Conservation (phyloP, 2,797 vertebrate species). For the Halcyon badia region DNA sequence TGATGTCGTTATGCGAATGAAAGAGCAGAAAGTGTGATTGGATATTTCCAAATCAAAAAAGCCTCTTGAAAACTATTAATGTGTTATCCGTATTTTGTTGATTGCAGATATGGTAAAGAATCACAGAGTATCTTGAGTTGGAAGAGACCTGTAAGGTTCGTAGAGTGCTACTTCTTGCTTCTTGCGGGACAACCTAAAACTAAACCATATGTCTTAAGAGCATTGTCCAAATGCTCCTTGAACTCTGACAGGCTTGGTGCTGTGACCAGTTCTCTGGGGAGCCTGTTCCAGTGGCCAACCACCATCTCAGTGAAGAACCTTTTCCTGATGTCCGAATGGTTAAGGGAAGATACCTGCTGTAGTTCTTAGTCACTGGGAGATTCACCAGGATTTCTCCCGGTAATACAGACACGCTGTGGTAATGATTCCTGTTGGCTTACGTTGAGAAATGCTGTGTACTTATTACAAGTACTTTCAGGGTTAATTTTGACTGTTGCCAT, state of each 20-base stretch:
- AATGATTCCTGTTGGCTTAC: neutral
- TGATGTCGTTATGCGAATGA: neutral
- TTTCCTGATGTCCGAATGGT: neutral
- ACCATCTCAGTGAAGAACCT: neutral
- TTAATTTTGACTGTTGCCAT: neutral
- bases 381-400: neutral
- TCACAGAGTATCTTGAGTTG: neutral
- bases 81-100: neutral
- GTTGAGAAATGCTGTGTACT: fast-evolving
- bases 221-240: neutral
- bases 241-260: neutral
- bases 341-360: neutral
- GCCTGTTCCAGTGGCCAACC: neutral
- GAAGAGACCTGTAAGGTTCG: fast-evolving
- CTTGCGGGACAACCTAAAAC: fast-evolving
- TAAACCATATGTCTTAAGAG: neutral
- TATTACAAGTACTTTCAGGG: neutral
- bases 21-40: neutral
- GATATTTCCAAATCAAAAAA: neutral
- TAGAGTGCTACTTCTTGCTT: neutral
- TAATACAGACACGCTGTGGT: neutral
- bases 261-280: fast-evolving
- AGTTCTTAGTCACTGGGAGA: neutral
- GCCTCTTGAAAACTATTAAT: neutral
- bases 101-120: neutral